Conservation (phyloP, 2,888 invertebrate species). For the Chloroclystis v-ata region DNA sequence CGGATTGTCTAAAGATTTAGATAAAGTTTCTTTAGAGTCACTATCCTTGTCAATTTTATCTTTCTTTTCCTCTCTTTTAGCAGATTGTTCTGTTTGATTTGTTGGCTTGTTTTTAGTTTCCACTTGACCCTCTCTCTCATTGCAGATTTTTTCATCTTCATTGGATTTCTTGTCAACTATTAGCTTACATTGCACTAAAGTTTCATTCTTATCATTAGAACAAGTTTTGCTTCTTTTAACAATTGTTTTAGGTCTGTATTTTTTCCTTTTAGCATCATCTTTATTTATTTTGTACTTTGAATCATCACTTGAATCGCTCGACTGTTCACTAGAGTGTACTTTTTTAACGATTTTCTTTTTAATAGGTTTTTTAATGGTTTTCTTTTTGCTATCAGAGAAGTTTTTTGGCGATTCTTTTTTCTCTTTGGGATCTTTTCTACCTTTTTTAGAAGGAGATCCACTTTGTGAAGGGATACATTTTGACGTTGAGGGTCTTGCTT, state of each 20-base stretch:
- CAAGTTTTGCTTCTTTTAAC: conserved; percentile 45
- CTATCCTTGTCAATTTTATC: conserved; percentile 19
- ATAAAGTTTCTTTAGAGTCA: conserved; percentile 27
- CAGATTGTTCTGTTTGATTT: conserved; percentile 14
- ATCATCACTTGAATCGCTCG: conserved; percentile 46
- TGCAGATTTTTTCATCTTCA: conserved; percentile 24
- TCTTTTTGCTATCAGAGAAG: conserved; percentile 39
- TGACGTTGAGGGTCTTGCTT: conserved; percentile 47
- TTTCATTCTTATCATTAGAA: conserved; percentile 50
- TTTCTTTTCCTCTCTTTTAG: conserved; percentile 28
- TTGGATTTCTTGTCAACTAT: conserved; percentile 24
- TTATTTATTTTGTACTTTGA: conserved; percentile 67
- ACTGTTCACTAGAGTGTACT: conserved; percentile 37
- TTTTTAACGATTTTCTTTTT: conserved; percentile 32
- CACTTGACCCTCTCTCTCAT: conserved; percentile 17
- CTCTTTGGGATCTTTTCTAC: conserved; percentile 58
- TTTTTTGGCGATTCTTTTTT: conserved; percentile 61
- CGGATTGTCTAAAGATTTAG: too few relatives aligned
- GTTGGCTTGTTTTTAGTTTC: conserved; percentile 8
- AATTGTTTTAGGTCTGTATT: conserved; percentile 50
- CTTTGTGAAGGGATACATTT: conserved; percentile 44
- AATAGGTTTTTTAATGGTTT: conserved; percentile 43
- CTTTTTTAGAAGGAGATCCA: conserved; percentile 55
- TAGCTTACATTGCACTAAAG: conserved; percentile 26
- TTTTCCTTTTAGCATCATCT: conserved; percentile 49